Percentiles rank a stretch among this genome's conserved stretches.
Conservation (phyloP, 2,113 vertebrate genomes). For the Aplodontia rufa region DNA sequence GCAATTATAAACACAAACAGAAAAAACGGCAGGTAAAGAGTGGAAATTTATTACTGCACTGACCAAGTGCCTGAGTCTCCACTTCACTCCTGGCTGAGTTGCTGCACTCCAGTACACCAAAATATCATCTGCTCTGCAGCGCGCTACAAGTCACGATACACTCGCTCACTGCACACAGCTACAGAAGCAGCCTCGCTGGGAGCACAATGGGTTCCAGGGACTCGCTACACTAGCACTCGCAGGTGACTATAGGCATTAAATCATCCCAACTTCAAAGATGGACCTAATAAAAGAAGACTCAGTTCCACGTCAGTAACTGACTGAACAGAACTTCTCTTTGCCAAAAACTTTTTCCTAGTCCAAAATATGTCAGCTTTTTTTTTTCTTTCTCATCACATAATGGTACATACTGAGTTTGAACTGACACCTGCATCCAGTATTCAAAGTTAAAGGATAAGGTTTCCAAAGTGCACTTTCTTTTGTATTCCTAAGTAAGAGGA, state of each 20-base stretch:
- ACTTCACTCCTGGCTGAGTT: background rate
- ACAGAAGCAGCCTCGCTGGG: background rate
- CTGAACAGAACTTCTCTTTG: background rate
- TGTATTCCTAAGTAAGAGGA: background rate
- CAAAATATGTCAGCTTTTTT: background rate
- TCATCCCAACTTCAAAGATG: conserved; percentile 51
- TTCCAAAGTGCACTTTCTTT: background rate
- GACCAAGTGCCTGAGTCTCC: background rate
- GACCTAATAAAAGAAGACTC: conserved; percentile 28
- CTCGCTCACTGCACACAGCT: background rate
- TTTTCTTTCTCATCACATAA: conserved; percentile 3
- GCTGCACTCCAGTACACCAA: background rate
- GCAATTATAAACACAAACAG: background rate
- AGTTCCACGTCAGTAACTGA: conserved; percentile 18
- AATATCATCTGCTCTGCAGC: background rate
- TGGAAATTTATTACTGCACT: background rate
- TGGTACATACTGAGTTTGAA: background rate
- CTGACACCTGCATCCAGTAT: background rate
- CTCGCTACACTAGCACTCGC: background rate
- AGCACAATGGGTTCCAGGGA: background rate
- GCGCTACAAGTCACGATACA: background rate
- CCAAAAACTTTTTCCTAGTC: background rate
- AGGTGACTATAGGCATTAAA: background rate
- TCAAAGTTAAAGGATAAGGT: conserved; percentile 14
- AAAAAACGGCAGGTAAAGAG: background rate